Evolutionary conservation across 2,888 invertebrate genomes (phyloP), one percentile per base, ranked within the genome.

Genomic region (Epicampocera succincta): DNA sequence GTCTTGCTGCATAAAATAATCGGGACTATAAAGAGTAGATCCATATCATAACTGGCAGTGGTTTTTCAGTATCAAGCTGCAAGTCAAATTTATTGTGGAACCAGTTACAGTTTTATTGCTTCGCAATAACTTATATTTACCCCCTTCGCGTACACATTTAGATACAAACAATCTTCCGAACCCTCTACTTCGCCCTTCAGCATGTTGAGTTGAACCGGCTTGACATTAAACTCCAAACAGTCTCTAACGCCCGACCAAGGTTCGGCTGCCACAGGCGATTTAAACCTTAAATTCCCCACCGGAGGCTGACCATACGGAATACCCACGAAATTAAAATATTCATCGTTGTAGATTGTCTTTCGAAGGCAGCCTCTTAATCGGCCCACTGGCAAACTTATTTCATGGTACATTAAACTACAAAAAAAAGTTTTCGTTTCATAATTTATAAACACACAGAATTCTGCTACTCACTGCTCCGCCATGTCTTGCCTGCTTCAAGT

Each of bases 131-230:
- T 81, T 81, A 87, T 87, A 61, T 80, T 83, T 72, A n/a, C n/a
- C n/a, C n/a, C n/a, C n/a, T 86, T 87, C 1, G 86, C 83, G 52
- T 84, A 89, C 1, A 92, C 89, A 86, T 92, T 92, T 11, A 92
- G 84, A 85, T 91, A 90, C 4, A 92, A 85, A 84, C 92, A 92
- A 84, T 92, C 91, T 86, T 92, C 92, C 17, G 87, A 84, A 4
- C 92, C 92, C 33, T 91, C 88, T 15, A 89, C 87, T 85, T 90
- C 88, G 52, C 90, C 87, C 63, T n/a, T n/a, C n/a, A n/a, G 87
- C 86, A 4, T 90, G 87, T 90, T 89, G 63, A 87, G 88, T 54
- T 92, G 91, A 50, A 90, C 79, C 15, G 90, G 90, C 73, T 88
- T 86, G 1, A 88, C 86, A 1, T 89, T 88, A 84, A 90, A 88